Evolutionary conservation across 1,140 invertebrate genomes (phyloP).

Genomic region (Cydia fagiglandana): DNA sequence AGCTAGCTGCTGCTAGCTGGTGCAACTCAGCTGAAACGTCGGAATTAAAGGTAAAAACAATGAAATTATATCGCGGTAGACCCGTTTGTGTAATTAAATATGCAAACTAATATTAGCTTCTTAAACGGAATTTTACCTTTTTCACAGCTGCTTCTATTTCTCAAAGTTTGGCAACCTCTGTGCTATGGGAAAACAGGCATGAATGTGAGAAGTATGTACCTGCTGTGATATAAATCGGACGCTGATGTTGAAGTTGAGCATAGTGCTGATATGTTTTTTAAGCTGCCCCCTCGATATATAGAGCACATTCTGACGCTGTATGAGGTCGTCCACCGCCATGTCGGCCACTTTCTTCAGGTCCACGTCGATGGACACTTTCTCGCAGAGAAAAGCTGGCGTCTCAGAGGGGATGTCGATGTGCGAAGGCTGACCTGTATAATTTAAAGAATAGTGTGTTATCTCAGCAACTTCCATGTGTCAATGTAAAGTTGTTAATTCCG

Average conservation of each 20-base stretch:
- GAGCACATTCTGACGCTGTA: slow-evolving; percentile 88
- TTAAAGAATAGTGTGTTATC: too few species aligned
- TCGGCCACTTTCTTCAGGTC: slow-evolving; percentile 94
- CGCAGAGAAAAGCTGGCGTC: slow-evolving; percentile 94
- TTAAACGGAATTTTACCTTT: too few species aligned
- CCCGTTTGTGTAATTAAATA: too few species aligned
- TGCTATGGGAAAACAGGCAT: neutral
- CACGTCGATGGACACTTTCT: slow-evolving; percentile 92
- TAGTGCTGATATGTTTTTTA: slow-evolving; percentile 93
- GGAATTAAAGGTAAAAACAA: too few species aligned
- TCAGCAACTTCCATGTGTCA: too few species aligned
- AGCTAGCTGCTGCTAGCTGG: too few species aligned
- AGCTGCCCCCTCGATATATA: slow-evolving; percentile 92
- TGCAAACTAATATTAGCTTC: too few species aligned
- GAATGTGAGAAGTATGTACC: slow-evolving; percentile 65
- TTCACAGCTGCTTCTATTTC: too few species aligned
- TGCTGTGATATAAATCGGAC: slow-evolving; percentile 93
- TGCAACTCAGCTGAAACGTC: too few species aligned
- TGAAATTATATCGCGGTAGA: too few species aligned
- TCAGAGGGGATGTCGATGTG: slow-evolving; percentile 85
- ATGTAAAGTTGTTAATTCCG: too few species aligned
- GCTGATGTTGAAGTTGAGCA: slow-evolving; percentile 92
- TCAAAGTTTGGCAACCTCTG: neutral
- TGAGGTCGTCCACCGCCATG: slow-evolving; percentile 91
- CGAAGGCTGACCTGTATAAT: slow-evolving; percentile 70